phyloP scores from a whole-genome alignment of 2,888 invertebrate genomes.

The Athalia circularis region DNA sequence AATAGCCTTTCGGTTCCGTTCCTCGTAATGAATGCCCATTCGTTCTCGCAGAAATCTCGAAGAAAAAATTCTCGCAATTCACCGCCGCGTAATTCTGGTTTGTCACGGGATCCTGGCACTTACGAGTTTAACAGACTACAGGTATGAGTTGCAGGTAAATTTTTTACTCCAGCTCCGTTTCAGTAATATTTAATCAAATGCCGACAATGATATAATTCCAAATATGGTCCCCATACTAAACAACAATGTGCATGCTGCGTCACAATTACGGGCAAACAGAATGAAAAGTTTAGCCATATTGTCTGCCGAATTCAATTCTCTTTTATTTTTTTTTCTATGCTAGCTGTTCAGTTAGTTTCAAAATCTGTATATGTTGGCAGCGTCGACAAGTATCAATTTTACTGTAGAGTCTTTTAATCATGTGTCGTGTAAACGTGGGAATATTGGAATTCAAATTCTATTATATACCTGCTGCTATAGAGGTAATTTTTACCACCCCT shows the following conservation, averaged over 20 bases:
- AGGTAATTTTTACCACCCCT: slow-evolving; percentile 6
- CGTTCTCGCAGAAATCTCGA: slow-evolving; percentile 9
- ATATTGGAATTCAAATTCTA: neutral
- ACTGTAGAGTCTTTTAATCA: neutral
- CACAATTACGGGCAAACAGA: too few species aligned
- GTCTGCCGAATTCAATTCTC: too few species aligned
- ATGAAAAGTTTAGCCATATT: too few species aligned
- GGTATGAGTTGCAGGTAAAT: too few species aligned
- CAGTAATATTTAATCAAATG: neutral
- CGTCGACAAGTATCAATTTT: too few species aligned
- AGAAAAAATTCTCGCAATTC: slow-evolving; percentile 29
- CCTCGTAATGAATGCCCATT: slow-evolving; percentile 28
- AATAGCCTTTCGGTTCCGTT: slow-evolving; percentile 27
- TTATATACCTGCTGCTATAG: neutral
- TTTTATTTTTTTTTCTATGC: too few species aligned
- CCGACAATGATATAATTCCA: too few species aligned
- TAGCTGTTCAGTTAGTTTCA: too few species aligned
- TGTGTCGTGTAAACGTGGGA: neutral
- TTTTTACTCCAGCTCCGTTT: neutral
- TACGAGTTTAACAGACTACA: too few species aligned
- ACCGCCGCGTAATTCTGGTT: slow-evolving; percentile 37
- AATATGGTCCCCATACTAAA: too few species aligned
- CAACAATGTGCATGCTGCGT: too few species aligned
- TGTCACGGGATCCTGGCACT: slow-evolving; percentile 9
- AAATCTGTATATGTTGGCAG: too few species aligned